Percentiles rank a stretch among this genome's conserved stretches.
Evolutionary conservation across 2,113 vertebrate genomes (phyloP).

Genomic region (Haplotaxodon microlepis): DNA sequence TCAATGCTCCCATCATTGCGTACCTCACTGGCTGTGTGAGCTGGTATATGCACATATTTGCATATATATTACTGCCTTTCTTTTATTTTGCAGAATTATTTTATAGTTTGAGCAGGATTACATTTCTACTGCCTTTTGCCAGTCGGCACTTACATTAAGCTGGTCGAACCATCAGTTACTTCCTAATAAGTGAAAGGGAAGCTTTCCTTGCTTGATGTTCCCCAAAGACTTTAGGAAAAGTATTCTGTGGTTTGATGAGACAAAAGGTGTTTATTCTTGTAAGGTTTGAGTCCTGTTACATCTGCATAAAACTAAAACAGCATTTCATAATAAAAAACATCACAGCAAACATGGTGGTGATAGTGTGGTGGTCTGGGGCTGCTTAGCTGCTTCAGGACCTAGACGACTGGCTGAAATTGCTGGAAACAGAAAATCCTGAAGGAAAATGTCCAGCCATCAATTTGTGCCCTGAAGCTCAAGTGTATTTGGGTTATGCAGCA

Average conservation of each 20-base stretch:
- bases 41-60: neutral
- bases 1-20: neutral
- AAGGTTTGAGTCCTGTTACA: neutral
- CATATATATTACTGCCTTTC: neutral
- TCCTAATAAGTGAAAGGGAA: neutral
- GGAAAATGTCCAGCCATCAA: neutral
- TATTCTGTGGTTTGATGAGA: neutral
- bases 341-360: neutral
- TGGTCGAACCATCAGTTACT: neutral
- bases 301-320: neutral
- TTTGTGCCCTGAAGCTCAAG: neutral
- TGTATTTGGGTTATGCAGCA: neutral
- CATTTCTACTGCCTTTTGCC: neutral
- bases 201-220: neutral
- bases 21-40: neutral
- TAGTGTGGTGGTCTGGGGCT: neutral
- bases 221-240: neutral
- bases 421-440: neutral
- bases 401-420: neutral
- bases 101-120: neutral
- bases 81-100: neutral
- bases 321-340: neutral
- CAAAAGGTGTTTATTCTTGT: neutral
- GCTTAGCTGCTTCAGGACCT: neutral
- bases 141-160: neutral